Conservation (phyloP, 2,888 invertebrate species). For the Xylota segnis region DNA sequence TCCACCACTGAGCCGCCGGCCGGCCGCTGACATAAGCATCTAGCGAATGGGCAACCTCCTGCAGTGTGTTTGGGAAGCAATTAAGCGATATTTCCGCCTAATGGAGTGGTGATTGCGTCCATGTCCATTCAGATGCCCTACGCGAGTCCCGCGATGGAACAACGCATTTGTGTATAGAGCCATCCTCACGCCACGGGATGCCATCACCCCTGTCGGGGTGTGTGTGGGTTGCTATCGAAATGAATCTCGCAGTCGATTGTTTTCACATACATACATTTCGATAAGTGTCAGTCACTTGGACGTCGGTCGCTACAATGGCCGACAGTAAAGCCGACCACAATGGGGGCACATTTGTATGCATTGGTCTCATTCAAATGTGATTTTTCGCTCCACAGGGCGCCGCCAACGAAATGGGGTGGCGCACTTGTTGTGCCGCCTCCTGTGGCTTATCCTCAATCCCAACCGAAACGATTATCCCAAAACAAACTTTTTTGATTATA, state of each 20-base stretch:
- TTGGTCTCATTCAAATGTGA: constrained; percentile 53
- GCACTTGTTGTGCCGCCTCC: constrained; percentile 54
- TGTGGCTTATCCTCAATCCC: constrained; percentile 27
- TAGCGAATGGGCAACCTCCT: constrained; percentile 77
- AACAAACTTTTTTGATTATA: constrained; percentile 42
- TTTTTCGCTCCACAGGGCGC: constrained; percentile 50
- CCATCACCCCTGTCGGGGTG: constrained; percentile 82
- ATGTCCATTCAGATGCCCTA: constrained; percentile 41
- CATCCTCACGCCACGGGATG: constrained; percentile 82
- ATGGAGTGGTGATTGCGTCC: constrained; percentile 81
- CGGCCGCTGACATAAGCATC: constrained; percentile 26
- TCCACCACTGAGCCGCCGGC: neutral
- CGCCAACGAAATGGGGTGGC: constrained; percentile 36
- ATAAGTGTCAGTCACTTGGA: constrained; percentile 51
- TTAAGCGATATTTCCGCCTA: constrained; percentile 84
- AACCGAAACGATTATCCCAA: constrained; percentile 48
- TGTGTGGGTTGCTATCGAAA: constrained; percentile 63
- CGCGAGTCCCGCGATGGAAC: constrained; percentile 20
- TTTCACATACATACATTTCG: constrained; percentile 41
- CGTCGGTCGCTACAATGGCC: constrained; percentile 26
- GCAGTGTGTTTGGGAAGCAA: constrained; percentile 84
- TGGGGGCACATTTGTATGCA: constrained; percentile 34
- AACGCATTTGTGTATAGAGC: constrained; percentile 78
- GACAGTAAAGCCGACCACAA: constrained; percentile 13
- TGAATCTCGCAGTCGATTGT: constrained; percentile 52